A percentile compares a stretch with the other conserved stretches of the same genome.
Conservation (phyloP, 2,888 invertebrate species). For the Sinotaia quadrata region DNA sequence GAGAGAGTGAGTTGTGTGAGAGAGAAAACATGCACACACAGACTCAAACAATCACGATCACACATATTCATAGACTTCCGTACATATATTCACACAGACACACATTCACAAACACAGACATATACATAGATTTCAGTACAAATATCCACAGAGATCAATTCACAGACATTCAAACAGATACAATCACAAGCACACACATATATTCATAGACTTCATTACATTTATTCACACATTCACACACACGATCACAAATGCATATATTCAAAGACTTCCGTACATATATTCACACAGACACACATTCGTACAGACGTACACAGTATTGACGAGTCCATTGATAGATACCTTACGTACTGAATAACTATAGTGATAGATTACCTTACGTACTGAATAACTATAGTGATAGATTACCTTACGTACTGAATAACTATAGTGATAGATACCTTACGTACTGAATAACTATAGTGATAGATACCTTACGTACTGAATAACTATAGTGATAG, state of each 20-base stretch:
- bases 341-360: too few relatives aligned
- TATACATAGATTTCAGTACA: neutral
- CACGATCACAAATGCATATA: conserved; percentile 3
- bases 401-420: too few relatives aligned
- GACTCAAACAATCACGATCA: neutral
- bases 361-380: too few relatives aligned
- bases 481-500: too few relatives aligned
- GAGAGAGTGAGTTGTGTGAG: too few relatives aligned
- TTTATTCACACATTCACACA: neutral
- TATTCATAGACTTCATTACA: conserved; percentile 1
- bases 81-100: neutral
- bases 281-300: neutral
- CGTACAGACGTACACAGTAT: too few relatives aligned
- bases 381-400: too few relatives aligned
- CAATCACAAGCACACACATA: neutral
- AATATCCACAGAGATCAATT: neutral
- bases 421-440: too few relatives aligned
- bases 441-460: too few relatives aligned
- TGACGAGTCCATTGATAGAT: too few relatives aligned
- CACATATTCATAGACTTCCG: neutral
- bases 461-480: too few relatives aligned
- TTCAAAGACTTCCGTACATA: neutral
- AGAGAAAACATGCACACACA: neutral
- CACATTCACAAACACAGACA: conserved; percentile 2
- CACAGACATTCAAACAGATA: neutral